Evolutionary conservation across 30 jellyfish, hydroid and myxozoan genomes (phyloP).

Genomic region (Sanderia malayensis): DNA sequence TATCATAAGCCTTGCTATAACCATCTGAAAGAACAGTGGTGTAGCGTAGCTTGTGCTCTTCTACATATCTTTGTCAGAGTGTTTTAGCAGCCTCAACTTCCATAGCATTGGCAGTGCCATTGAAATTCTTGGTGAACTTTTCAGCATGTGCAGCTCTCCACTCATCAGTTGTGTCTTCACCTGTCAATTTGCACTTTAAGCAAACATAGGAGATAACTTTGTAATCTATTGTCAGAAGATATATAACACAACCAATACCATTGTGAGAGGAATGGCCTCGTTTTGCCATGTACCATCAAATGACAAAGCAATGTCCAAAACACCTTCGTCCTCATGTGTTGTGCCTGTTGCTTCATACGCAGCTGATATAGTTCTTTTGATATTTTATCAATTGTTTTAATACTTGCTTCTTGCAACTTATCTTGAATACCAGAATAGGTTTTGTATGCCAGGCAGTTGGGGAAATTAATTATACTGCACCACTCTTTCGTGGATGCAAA

Average conservation of each 20-base stretch:
- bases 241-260: not conserved
- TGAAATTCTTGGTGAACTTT: not conserved
- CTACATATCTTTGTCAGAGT: slow-evolving; percentile 27
- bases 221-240: not conserved
- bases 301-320: not conserved
- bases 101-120: not conserved
- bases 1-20: slow-evolving; percentile 32
- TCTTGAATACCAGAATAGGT: no score
- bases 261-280: not conserved
- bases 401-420: not conserved
- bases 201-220: not conserved
- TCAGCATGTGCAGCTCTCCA: not conserved
- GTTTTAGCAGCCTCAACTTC: not conserved
- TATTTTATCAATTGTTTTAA: no score
- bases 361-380: not conserved
- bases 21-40: slow-evolving; percentile 42
- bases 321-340: not conserved
- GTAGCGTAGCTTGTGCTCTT: not conserved
- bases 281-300: not conserved
- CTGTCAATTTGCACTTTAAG: no score
- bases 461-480: no score
- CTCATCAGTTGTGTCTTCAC: not conserved
- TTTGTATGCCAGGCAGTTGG: no score
- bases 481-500: slow-evolving; percentile 1
- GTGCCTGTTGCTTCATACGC: not conserved